These are phyloP conservation scores for Acrocephalus scirpaceus DNA, from an alignment of 2,797 vertebrate species.

Conservation along the genomic window DNA sequence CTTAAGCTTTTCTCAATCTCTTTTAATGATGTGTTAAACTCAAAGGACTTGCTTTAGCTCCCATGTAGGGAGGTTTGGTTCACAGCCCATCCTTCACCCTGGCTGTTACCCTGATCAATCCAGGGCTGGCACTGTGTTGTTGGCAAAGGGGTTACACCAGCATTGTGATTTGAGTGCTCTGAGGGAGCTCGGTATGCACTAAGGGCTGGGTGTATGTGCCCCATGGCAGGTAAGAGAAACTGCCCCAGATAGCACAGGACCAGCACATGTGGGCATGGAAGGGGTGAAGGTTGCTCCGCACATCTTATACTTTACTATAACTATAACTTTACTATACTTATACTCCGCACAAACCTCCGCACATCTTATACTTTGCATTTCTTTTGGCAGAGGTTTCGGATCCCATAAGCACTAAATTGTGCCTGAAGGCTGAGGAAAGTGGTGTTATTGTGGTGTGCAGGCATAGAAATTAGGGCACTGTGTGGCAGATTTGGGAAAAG, in stretches of 20 bases:
- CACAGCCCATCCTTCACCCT: background rate
- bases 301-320: background rate
- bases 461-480: background rate
- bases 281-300: background rate
- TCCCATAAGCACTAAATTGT: background rate
- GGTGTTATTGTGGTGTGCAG: background rate
- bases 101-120: background rate
- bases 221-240: background rate
- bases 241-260: background rate
- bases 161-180: background rate
- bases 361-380: background rate
- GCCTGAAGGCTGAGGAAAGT: background rate
- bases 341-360: too few relatives aligned
- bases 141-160: background rate
- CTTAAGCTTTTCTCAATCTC: background rate
- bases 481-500: background rate
- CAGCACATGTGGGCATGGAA: background rate
- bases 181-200: background rate
- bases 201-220: background rate
- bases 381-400: background rate
- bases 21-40: background rate
- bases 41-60: background rate
- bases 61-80: background rate
- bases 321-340: too few relatives aligned
- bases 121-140: background rate